Evolutionary conservation across 2,888 invertebrate species (phyloP).

Genomic region (Athripsodes cinereus): DNA sequence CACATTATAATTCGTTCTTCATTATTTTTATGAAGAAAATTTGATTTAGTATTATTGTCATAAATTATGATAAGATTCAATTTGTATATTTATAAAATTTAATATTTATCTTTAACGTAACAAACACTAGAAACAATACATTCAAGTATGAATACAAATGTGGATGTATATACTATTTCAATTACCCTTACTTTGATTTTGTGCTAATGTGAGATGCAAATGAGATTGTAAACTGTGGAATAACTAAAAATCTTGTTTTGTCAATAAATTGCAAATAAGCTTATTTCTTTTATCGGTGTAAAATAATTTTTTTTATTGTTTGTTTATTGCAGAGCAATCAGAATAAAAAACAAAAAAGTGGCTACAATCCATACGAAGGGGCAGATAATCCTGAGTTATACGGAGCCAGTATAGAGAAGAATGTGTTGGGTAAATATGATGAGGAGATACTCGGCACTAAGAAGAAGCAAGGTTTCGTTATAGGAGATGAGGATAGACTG

Average conservation of each 20-base stretch:
- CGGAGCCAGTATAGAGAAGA: conserved; percentile 57
- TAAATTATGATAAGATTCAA: too few relatives aligned
- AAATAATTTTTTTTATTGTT: background rate
- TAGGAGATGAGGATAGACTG: conserved; percentile 61
- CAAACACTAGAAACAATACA: too few relatives aligned
- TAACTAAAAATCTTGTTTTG: too few relatives aligned
- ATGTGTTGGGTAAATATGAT: conserved; percentile 87
- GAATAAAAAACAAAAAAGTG: conserved; percentile 70
- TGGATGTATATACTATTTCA: background rate
- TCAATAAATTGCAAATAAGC: background rate
- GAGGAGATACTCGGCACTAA: conserved; percentile 80
- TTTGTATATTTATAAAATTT: too few relatives aligned
- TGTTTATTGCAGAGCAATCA: conserved; percentile 59
- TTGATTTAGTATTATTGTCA: too few relatives aligned
- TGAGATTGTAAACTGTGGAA: background rate
- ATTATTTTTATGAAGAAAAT: too few relatives aligned
- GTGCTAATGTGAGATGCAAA: background rate
- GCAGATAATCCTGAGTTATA: conserved; percentile 66
- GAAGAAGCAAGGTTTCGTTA: conserved; percentile 62
- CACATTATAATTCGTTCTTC: too few relatives aligned
- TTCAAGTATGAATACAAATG: too few relatives aligned
- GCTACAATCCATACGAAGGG: conserved; percentile 83
- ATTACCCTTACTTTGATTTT: too few relatives aligned
- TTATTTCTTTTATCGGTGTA: background rate
- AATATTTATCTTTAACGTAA: too few relatives aligned